A percentile compares a stretch with the other conserved stretches of the same genome.
Evolutionary conservation across 2,797 vertebrate genomes (phyloP).

Genomic region (Peromyscus nudipes): DNA sequence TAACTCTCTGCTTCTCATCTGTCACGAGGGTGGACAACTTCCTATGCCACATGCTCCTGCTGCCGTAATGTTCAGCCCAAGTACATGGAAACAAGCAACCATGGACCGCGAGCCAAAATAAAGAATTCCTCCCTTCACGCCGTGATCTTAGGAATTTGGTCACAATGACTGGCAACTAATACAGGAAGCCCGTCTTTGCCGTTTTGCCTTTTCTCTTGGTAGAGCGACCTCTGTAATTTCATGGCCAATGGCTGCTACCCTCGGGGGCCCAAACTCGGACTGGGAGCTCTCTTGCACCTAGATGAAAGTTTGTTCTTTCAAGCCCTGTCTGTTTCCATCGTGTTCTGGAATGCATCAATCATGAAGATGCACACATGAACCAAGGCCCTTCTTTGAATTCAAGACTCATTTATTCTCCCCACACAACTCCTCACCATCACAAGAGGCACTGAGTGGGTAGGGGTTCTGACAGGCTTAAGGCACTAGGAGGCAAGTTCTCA

Average conservation of each 20-base stretch:
- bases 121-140: neutral
- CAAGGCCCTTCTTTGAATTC: neutral
- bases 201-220: neutral
- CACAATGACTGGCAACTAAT: neutral
- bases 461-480: neutral
- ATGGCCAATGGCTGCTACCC: neutral
- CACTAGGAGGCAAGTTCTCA: neutral
- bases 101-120: neutral
- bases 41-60: neutral
- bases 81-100: neutral
- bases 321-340: accelerated
- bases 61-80: neutral
- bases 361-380: neutral
- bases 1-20: neutral
- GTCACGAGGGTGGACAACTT: neutral
- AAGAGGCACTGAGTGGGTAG: neutral
- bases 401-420: neutral
- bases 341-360: neutral
- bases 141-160: neutral
- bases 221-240: neutral
- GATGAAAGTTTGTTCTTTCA: neutral
- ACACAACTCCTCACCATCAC: accelerated
- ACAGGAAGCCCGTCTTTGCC: neutral
- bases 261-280: neutral
- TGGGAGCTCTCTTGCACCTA: neutral